Evolutionary conservation across 2,888 invertebrate species (phyloP).

Genomic region (Ptychoptera albimana): DNA sequence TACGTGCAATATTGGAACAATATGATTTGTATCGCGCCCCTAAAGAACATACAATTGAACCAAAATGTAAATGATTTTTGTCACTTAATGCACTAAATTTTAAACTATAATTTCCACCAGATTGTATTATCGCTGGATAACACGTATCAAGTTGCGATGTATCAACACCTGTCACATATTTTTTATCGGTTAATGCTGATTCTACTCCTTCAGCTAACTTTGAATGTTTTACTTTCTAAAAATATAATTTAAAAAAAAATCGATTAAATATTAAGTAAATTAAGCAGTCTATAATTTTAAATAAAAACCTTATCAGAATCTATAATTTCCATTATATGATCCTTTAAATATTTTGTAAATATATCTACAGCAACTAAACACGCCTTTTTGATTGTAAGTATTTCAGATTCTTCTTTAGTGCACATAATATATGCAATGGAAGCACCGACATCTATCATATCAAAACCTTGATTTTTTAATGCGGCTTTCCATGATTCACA

Average conservation of each 20-base stretch:
- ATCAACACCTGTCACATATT: slow-evolving; percentile 85
- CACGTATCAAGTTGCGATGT: slow-evolving; percentile 87
- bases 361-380: slow-evolving; percentile 86
- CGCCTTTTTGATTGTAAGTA: slow-evolving; percentile 81
- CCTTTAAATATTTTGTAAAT: slow-evolving; percentile 90
- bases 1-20: slow-evolving; percentile 94
- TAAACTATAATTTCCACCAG: slow-evolving; percentile 92
- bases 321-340: slow-evolving; percentile 96
- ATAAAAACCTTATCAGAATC: slow-evolving; percentile 76
- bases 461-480: slow-evolving; percentile 62
- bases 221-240: slow-evolving; percentile 86
- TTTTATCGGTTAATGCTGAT: slow-evolving; percentile 83
- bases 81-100: slow-evolving; percentile 95
- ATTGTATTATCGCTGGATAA: slow-evolving; percentile 97
- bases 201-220: slow-evolving; percentile 93
- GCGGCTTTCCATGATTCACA: slow-evolving; percentile 78
- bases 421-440: slow-evolving; percentile 78
- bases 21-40: slow-evolving; percentile 94
- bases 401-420: slow-evolving; percentile 86
- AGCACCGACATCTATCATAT: slow-evolving; percentile 73
- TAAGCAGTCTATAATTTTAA: neutral
- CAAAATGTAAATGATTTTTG: slow-evolving; percentile 88
- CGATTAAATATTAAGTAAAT: slow-evolving; percentile 2
- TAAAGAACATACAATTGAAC: slow-evolving; percentile 85
- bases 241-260: slow-evolving; percentile 14